phyloP scores from a whole-genome alignment of 2,113 vertebrate genomes.

The Panthera leo region DNA sequence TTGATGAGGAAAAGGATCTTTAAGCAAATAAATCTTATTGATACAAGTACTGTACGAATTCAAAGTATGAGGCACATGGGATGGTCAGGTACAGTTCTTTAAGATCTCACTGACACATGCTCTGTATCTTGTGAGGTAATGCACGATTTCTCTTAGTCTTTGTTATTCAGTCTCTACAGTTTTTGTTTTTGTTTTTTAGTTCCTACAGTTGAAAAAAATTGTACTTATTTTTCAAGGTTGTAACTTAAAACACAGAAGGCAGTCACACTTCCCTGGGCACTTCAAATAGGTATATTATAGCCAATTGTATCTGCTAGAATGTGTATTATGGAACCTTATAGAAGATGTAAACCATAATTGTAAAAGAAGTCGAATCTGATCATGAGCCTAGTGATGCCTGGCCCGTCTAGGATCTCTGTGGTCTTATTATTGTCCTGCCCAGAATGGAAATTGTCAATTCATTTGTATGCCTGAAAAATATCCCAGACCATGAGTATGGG shows the following conservation, averaged over 20 bases:
- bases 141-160: background rate
- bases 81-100: background rate
- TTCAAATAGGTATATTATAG: background rate
- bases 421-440: background rate
- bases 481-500: background rate
- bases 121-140: background rate
- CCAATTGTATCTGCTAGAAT: background rate
- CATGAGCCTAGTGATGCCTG: background rate
- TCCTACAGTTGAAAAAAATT: background rate
- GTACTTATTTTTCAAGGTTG: background rate
- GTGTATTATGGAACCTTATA: background rate
- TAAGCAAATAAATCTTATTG: background rate
- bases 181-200: too few relatives aligned
- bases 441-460: background rate
- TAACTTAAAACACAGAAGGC: background rate
- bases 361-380: background rate
- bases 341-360: background rate
- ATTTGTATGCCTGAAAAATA: background rate
- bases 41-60: background rate
- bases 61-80: background rate
- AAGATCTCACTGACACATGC: background rate
- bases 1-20: background rate
- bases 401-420: background rate
- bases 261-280: background rate
- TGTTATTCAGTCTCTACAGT: background rate